Base-by-base conservation (phyloP, 1,140 invertebrate species). In the Pachyrhynchus sulphureomaculatus region DNA sequence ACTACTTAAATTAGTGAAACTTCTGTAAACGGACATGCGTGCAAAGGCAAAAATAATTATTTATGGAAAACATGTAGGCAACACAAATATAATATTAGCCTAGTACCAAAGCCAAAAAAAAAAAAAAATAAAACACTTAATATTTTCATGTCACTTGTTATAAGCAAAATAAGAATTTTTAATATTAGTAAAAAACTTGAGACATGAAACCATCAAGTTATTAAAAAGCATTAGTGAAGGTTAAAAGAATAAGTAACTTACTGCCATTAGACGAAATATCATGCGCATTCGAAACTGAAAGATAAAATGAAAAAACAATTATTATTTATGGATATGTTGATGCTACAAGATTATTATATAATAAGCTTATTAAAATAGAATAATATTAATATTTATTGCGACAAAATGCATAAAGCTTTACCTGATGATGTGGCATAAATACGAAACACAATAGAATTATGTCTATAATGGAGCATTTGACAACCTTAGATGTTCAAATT, bases 261-360 rank as follows among this genome's bases (percentile, higher is more conserved):
- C 68, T 66, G 62, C 63, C 47, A 71, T 64, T 69, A 60, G 68
- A 39, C 47, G 69, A 65, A 64, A 68, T 65, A 56, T 71, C 67
- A 62, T 69, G 60, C 61, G 67, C 54, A 62, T 69, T 71, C 62
- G 65, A 67, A 68, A 69, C 67, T 71, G 69, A 47, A 71, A 62
- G 53, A 56, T 15, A 55, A 62, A 71, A 69, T 55, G 62, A 52
- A 53, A 71, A 67, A 67, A 61, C 47, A 68, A 62, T 53, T 56
- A 65, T 65, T 65, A 69, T 64, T 57, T 49, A 18, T 39, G 34
- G 42, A 64, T 51, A 37, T 29, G 26, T 29, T 6, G 8, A 29
- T 10, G 12, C 26, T 29, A 29, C 26, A 29, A n/a, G n/a, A n/a
- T n/a, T n/a, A n/a, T n/a, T n/a, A n/a, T n/a, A n/a, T n/a, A n/a